A percentile compares a stretch with the other conserved stretches of the same genome.
phyloP scores from a whole-genome alignment of 1,140 invertebrate genomes.

The Argopecten irradians region DNA sequence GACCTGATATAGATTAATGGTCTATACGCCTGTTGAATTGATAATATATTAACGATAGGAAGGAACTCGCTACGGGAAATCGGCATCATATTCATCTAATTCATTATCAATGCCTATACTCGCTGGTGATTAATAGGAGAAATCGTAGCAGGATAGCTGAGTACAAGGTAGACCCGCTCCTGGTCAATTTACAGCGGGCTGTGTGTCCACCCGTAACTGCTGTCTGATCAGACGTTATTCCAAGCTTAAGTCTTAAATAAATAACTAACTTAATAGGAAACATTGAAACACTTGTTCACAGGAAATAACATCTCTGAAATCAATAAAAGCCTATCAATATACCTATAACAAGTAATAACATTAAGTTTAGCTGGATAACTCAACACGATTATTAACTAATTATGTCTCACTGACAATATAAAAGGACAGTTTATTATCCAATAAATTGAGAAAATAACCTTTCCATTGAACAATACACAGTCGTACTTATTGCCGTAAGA shows the following conservation, averaged over 20 bases:
- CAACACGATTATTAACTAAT: no score
- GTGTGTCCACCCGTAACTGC: background rate
- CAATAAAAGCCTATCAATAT: background rate
- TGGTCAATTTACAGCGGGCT: background rate
- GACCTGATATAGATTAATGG: background rate
- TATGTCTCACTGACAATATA: no score
- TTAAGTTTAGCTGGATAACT: background rate
- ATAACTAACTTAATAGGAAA: background rate
- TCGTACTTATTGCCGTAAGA: no score
- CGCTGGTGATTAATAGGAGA: background rate
- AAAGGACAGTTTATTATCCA: no score
- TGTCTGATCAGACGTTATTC: background rate
- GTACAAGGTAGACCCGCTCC: background rate
- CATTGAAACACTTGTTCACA: background rate
- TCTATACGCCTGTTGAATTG: background rate
- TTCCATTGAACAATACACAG: no score
- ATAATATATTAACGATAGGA: background rate
- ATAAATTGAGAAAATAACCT: no score
- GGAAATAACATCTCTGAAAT: background rate
- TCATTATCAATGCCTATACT: background rate
- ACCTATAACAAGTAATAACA: background rate
- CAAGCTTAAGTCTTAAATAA: background rate
- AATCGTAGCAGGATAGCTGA: background rate
- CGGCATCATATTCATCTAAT: background rate
- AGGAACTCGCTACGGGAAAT: background rate